Evolutionary conservation across 2,797 vertebrate species (phyloP).

Genomic region (Remorina albescens): DNA sequence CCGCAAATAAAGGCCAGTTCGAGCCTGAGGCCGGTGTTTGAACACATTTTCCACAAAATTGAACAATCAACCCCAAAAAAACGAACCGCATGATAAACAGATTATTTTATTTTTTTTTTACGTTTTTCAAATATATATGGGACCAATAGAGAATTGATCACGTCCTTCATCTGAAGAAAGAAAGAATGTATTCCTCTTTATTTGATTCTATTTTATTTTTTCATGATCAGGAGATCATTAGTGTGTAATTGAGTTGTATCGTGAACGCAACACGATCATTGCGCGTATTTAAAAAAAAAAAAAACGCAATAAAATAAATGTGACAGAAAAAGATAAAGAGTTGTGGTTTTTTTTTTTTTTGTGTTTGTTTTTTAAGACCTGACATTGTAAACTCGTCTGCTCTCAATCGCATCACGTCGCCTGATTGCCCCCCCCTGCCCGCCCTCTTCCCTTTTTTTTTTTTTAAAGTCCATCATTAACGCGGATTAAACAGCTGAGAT

Average conservation of each 20-base stretch:
- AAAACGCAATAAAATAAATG: background rate
- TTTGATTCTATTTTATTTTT: constrained; percentile 5
- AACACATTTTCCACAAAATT: constrained; percentile 17
- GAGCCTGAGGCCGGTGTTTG: constrained; percentile 49
- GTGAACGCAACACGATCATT: background rate
- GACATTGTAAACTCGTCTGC: constrained; percentile 1
- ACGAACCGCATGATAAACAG: background rate
- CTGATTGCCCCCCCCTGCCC: constrained; percentile 69
- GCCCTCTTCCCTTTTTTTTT: too few relatives aligned
- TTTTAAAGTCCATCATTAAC: constrained; percentile 82
- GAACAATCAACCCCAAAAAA: constrained; percentile 28
- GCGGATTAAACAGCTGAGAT: constrained; percentile 81
- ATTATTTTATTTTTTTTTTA: constrained; percentile 9
- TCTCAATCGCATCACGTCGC: constrained; percentile 66
- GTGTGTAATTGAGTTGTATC: background rate
- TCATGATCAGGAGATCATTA: background rate
- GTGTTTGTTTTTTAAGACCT: too few relatives aligned
- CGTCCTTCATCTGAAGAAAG: constrained; percentile 4
- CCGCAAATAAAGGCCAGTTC: constrained; percentile 42
- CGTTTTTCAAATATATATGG: constrained; percentile 2
- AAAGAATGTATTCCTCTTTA: background rate
- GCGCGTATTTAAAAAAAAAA: too few relatives aligned
- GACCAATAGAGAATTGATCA: background rate
- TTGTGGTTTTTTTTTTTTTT: too few relatives aligned
- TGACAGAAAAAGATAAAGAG: background rate